A percentile compares a stretch with the other conserved stretches of the same genome.
phyloP scores from a whole-genome alignment of 1,140 invertebrate genomes.

The Eumaeus atala region DNA sequence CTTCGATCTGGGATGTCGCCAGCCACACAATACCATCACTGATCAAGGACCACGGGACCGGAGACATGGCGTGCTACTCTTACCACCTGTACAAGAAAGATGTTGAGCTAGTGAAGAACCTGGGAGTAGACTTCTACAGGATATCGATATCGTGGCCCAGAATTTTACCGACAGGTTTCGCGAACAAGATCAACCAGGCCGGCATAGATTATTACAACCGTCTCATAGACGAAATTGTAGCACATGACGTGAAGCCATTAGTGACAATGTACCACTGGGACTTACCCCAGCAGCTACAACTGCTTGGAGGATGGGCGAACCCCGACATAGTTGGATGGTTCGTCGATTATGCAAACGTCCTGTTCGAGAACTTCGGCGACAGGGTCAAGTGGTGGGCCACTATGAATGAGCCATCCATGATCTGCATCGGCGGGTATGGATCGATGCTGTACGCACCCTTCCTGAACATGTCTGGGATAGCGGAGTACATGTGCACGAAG shows the following conservation, averaged over 20 bases:
- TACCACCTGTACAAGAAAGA: conserved; percentile 59
- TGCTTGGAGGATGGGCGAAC: conserved; percentile 73
- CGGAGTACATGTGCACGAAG: conserved; percentile 26
- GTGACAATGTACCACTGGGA: conserved; percentile 1
- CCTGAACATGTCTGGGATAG: conserved; percentile 16
- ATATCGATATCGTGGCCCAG: conserved; percentile 81
- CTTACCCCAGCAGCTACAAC: not conserved
- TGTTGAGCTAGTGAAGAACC: conserved; percentile 60
- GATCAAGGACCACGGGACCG: conserved; percentile 72
- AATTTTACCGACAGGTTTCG: conserved; percentile 76
- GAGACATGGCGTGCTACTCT: conserved; percentile 51
- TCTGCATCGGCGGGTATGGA: conserved; percentile 18
- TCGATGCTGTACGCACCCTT: conserved; percentile 18
- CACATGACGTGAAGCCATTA: not conserved
- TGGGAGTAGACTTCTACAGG: conserved; percentile 74
- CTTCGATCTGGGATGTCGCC: conserved; percentile 75
- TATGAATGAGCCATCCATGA: conserved; percentile 77
- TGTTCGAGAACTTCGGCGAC: conserved; percentile 76
- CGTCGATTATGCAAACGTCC: conserved; percentile 75
- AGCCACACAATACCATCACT: conserved; percentile 62
- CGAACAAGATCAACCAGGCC: conserved; percentile 14
- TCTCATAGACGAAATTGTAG: not conserved
- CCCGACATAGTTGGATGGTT: conserved; percentile 76
- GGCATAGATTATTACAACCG: not conserved
- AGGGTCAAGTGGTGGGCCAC: conserved; percentile 80